Evolutionary conservation across 2,113 vertebrate species (phyloP).

Genomic region (Antennarius striatus): DNA sequence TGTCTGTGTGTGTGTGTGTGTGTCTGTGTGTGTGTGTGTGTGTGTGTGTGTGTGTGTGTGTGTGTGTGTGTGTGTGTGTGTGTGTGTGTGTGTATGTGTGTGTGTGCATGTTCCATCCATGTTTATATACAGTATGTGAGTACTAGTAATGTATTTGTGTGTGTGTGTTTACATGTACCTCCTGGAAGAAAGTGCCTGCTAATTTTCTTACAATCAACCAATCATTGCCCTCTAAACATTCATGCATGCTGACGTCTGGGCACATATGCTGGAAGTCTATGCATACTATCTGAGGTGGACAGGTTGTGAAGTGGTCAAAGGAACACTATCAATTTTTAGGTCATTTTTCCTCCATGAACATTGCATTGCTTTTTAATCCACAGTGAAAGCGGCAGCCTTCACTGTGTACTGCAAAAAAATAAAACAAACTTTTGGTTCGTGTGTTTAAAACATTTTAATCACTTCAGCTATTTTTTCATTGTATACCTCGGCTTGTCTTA

Average conservation of each 20-base stretch:
- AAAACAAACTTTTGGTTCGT: constrained; percentile 7
- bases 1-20: too few species aligned
- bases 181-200: constrained; percentile 6
- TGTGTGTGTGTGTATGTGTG: not conserved
- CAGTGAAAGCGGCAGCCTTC: constrained; percentile 18
- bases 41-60: not conserved
- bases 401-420: constrained; percentile 7
- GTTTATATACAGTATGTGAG: too few species aligned
- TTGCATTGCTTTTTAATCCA: constrained; percentile 37
- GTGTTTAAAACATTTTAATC: constrained; percentile 44
- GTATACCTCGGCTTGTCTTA: constrained; percentile 1
- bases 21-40: not conserved
- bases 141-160: too few species aligned
- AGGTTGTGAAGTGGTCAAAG: constrained; percentile 8
- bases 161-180: not conserved
- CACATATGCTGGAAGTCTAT: not conserved
- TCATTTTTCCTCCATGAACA: not conserved
- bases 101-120: too few species aligned
- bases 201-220: constrained; percentile 9
- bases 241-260: not conserved
- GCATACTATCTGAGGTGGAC: not conserved
- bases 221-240: not conserved
- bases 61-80: constrained; percentile 6
- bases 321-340: constrained; percentile 19
- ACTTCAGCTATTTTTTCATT: constrained; percentile 25